Base-by-base conservation (phyloP, 2,888 invertebrate genomes). In the Scelioninae gen. 1 region DNA sequence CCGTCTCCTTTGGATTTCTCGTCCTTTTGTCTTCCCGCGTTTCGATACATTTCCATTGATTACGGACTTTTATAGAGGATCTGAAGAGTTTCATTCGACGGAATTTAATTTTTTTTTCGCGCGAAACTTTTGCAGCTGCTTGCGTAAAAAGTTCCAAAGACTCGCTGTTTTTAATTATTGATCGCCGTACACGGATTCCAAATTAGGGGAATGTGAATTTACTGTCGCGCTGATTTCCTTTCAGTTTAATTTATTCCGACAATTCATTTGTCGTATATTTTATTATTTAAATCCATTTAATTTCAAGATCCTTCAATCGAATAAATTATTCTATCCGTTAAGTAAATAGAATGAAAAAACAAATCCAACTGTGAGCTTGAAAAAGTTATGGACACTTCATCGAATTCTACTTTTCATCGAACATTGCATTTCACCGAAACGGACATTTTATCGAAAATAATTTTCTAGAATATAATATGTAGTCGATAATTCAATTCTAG, bases 11-110 rank as follows among this genome's bases (percentile, higher is more conserved):
- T 34, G 47, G 53, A 85, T 80, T 82, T 43, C 43, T 65, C 65
- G 43, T 66, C 32, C 75, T 58, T 78, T 83, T 83, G 68, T 77
- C 72, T 75, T 66, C 31, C 45, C 43, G 58, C 68, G 69, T 62
- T 76, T 75, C 81, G 77, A 83, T 83, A 80, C 80, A 82, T 84
- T 82, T 83, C 80, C 83, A 77, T 80, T 83, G 77, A 82, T 82
- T 85, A 81, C 84, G 34, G 71, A 77, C 68, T 81, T 77, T 77
- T 74, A 77, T 69, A 68, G 63, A 53, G 69, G 31, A 62, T 75
- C 76, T 66, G 66, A 66, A 32, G 6, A 69, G 74, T 32, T 65
- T 47, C 69, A 15, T 38, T 68, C 76, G 65, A 71, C 49, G 62
- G 60, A 80, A 82, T 82, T 62, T 51, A 51, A 68, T 71, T 66